Base-by-base conservation (phyloP, 92 coral and sea anemone species). In the Palythoa caribaeorum region DNA sequence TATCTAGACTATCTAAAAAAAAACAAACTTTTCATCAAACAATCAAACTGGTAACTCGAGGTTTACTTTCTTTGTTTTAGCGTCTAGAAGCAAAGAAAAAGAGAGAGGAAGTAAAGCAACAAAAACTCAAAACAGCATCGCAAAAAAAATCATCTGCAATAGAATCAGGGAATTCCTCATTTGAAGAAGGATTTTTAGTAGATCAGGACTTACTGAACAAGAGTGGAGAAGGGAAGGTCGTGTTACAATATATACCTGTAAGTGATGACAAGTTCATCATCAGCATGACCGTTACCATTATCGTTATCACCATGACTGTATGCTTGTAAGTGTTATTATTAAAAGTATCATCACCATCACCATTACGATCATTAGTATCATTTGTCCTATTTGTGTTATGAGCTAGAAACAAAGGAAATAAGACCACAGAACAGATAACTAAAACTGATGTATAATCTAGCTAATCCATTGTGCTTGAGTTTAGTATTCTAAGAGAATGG, bases 11-110 rank as follows among this genome's bases (percentile, higher is more conserved):
- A 28, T 28, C 28, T 28, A 28, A 28, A 28, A 28, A 28, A 28
- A 28, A 28, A 28, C 28, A 28, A 28, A 28, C 28, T 28, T 28
- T 28, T 28, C 28, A 28, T 28, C 28, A 28, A 28, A 28, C 0
- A 28, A 62, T 71, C 13, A 21, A 38, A 38, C 6, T 71, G 13
- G 0, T 9, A 5, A 72, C 37, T 40, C 2, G 17, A 7, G 39
- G 14, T 1, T 21, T 77, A 11, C 13, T 20, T 35, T 54, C 36
- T 77, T 35, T 53, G 44, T 53, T 77, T 77, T 53, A 77, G 83
- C 83, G 83, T 53, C 68, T 35, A 4, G 48, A 35, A 77, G 47
- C 66, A 55, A 77, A 54, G 38, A 50, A 77, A 77, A 53, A 77
- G 69, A 77, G 53, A 54, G 59, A 53, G 35, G 69, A 5, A 0